Base-by-base conservation (phyloP, 2,797 vertebrate genomes). In the Pteronotus mesoamericanus region DNA sequence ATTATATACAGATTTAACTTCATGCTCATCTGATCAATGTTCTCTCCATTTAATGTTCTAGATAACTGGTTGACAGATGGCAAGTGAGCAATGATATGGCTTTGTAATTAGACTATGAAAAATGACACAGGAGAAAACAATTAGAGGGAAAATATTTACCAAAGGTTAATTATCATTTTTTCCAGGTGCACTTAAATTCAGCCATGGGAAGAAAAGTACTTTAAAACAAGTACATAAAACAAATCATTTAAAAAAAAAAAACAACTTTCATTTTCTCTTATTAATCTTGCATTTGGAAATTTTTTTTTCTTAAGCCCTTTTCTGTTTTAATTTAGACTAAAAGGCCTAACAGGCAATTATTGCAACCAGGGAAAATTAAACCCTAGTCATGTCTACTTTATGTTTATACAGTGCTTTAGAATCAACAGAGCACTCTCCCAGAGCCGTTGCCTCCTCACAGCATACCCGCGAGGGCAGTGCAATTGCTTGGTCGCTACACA, bases 101-200 rank as follows among this genome's bases (percentile, higher is more conserved):
- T 97, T 94, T 91, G 72, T 97, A 95, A 96, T 96, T 0, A 1
- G 26, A 90, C 71, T 85, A 37, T 74, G 90, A 97, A 96, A 95
- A 80, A 86, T 34, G 91, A 96, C 89, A 80, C 66, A 93, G 0
- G 0, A 24, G 94, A 93, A 89, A 97, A 55, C 83, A 94, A 66
- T 77, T 97, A 89, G 84, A 92, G 61, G 72, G 82, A 96, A 97
- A 97, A 82, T 55, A 95, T 96, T 98, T 96, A 97, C 90, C 71
- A 80, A 71, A 95, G 94, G 94, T 79, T 98, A 95, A 97, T 75
- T 91, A 37, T 3, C 66, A 96, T 87, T 96, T 96, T 90, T 91
- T 32, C 61, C 86, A 82, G 84, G 92, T 57, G 48, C 16, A 94
- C 83, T 97, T 97, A 94, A 97, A 94, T 55, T 91, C 82, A 96